Evolutionary conservation across 1,140 invertebrate genomes (phyloP), one percentile per base, ranked within the genome.

Genomic region (Doryteuthis pealeii): DNA sequence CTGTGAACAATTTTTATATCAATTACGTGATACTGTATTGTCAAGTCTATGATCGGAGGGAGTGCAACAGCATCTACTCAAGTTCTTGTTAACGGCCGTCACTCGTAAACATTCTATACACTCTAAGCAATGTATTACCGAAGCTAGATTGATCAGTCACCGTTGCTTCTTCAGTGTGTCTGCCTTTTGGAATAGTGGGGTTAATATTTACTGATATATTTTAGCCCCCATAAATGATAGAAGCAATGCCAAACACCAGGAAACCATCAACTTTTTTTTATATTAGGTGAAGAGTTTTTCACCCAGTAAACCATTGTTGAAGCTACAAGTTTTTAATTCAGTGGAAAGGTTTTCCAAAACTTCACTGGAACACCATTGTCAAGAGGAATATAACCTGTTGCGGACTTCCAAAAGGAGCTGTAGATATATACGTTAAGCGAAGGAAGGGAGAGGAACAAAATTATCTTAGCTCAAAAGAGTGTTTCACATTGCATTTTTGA

Each of bases 231-330:
- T 73, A 31, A 82, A n/a, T n/a, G n/a, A 71, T 14, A 86, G 72
- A 14, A 81, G 33, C 74, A 79, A 80, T 12, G 84, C 67, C 4
- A 87, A 10, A 1, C 85, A 12, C 14, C 79, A 71, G n/a, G 76
- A 75, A 12, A 86, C 31, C 68, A 82, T 80, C 74, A 76, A n/a
- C n/a, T 49, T n/a, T 71, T 40, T 28, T 77, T 77, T 6, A 82
- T 74, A 71, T 78, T 76, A 8, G 85, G 83, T 26, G 71, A 32
- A 40, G 83, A 73, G 84, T 90, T 89, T 82, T 85, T 88, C 65
- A 90, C 84, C 93, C 93, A 94, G 88, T 91, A 94, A 14, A 92
- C 87, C 1, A 93, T 85, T 18, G 90, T 86, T 54, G 91, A 85
- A 67, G 93, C 86, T 76, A 91, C 91, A 14, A 95, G 79, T 80